A percentile compares a stretch with the other conserved stretches of the same genome.
These are phyloP conservation scores for Frankliniella intonsa DNA, from an alignment of 2,888 invertebrate species.

Conservation along the genomic window DNA sequence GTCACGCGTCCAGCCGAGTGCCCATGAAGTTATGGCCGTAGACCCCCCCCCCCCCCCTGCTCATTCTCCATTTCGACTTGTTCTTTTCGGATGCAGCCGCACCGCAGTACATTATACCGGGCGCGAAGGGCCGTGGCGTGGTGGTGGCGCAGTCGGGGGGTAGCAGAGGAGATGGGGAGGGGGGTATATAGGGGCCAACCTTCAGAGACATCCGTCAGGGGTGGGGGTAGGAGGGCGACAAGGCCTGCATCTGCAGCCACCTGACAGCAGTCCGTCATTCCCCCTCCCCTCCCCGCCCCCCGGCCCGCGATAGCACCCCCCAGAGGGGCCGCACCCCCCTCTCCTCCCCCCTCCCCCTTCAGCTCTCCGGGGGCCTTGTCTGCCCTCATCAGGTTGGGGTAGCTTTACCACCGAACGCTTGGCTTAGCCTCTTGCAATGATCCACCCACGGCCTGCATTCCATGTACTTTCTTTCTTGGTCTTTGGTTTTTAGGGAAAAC, in stretches of 20 bases:
- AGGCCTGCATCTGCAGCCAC: conserved; percentile 25
- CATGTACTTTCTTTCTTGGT: too few species aligned
- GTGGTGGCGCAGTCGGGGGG: neutral
- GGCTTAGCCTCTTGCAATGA: too few species aligned
- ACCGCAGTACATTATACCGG: conserved; percentile 2
- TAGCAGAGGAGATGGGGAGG: neutral
- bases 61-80: neutral
- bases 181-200: neutral
- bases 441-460: too few species aligned
- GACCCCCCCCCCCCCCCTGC: neutral
- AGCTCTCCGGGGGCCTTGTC: neutral
- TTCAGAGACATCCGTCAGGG: conserved; percentile 18
- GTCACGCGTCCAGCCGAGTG: too few species aligned
- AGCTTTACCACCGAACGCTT: too few species aligned
- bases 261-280: conserved; percentile 24
- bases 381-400: neutral
- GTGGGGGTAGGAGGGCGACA: neutral
- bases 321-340: neutral
- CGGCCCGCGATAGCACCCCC: conserved; percentile 11
- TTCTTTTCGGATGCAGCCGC: neutral
- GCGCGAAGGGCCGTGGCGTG: neutral
- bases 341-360: neutral
- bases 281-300: neutral
- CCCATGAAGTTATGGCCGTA: neutral
- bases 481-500: too few species aligned